Evolutionary conservation across 2,113 vertebrate species (phyloP).

Genomic region (Semicossyphus pulcher): DNA sequence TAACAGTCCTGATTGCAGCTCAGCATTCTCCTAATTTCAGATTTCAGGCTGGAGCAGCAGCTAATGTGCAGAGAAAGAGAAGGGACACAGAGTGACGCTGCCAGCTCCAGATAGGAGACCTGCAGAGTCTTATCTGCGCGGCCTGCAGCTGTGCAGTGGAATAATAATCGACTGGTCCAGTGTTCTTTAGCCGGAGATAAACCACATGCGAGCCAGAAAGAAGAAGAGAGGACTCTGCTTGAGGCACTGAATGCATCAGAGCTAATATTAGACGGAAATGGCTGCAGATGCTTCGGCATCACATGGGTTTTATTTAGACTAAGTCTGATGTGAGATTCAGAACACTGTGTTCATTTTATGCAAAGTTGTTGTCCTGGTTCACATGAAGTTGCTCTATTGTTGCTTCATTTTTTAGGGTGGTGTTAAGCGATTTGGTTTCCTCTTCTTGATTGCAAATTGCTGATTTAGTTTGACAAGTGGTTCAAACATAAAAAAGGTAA

Average conservation of each 20-base stretch:
- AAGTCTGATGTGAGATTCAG: conserved; percentile 14
- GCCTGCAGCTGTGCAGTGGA: conserved; percentile 50
- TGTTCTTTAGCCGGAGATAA: conserved; percentile 42
- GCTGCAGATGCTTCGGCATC: conserved; percentile 31
- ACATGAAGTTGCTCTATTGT: background rate
- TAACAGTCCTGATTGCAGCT: conserved; percentile 24
- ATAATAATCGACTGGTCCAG: conserved; percentile 32
- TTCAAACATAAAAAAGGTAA: background rate
- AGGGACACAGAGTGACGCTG: conserved; percentile 5
- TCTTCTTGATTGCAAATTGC: background rate
- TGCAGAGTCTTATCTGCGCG: conserved; percentile 40
- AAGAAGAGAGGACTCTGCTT: background rate
- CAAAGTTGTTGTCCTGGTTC: conserved; percentile 15
- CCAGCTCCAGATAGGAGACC: conserved; percentile 22
- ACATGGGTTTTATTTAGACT: conserved; percentile 39
- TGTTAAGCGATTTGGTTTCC: background rate
- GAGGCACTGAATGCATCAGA: conserved; percentile 22
- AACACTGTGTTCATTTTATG: conserved; percentile 2
- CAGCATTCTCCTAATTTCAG: conserved; percentile 31
- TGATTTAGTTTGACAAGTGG: background rate
- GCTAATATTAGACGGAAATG: conserved; percentile 40
- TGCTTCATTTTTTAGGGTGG: background rate
- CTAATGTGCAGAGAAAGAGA: conserved; percentile 31
- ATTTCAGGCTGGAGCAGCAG: conserved; percentile 15
- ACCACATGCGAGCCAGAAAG: conserved; percentile 14